phyloP scores from a whole-genome alignment of 1,140 invertebrate genomes.

The Hetaerina americana region DNA sequence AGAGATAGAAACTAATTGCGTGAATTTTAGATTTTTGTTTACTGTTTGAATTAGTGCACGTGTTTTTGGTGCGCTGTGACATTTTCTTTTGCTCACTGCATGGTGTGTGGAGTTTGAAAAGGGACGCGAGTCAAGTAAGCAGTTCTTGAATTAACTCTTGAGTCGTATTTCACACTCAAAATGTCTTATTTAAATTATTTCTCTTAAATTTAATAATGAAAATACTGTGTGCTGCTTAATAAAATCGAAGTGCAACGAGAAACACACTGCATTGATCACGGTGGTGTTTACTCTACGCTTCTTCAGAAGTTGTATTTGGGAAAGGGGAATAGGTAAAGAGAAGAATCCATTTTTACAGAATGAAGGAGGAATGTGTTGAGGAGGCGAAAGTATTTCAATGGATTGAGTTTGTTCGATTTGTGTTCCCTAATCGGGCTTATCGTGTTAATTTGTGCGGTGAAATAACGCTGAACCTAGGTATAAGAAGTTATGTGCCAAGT shows the following conservation, averaged over 20 bases:
- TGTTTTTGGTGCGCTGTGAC: neutral
- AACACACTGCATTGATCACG: constrained; percentile 26
- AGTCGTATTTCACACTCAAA: neutral
- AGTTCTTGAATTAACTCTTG: constrained; percentile 1
- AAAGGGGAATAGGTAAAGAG: constrained; percentile 21
- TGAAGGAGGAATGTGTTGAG: constrained; percentile 17
- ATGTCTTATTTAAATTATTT: neutral
- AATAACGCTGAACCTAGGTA: constrained; percentile 17
- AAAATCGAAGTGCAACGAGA: constrained; percentile 1
- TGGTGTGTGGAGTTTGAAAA: constrained; percentile 7
- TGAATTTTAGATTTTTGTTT: neutral
- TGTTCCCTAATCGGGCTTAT: constrained; percentile 13
- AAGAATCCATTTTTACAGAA: constrained; percentile 17
- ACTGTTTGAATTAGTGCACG: neutral
- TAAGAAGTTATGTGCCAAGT: constrained; percentile 20
- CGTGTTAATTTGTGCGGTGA: constrained; percentile 19
- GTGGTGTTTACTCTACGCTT: constrained; percentile 36
- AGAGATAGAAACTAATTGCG: neutral
- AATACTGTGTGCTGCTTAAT: constrained; percentile 1
- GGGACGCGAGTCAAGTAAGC: constrained; percentile 6
- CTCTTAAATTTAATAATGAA: neutral
- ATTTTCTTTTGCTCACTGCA: neutral
- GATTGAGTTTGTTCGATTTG: constrained; percentile 13
- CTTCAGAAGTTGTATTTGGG: constrained; percentile 28
- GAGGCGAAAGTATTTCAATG: constrained; percentile 15